Evolutionary conservation across 2,888 invertebrate species (phyloP), one percentile per base, ranked within the genome.

Genomic region (Amaurobius ferox): DNA sequence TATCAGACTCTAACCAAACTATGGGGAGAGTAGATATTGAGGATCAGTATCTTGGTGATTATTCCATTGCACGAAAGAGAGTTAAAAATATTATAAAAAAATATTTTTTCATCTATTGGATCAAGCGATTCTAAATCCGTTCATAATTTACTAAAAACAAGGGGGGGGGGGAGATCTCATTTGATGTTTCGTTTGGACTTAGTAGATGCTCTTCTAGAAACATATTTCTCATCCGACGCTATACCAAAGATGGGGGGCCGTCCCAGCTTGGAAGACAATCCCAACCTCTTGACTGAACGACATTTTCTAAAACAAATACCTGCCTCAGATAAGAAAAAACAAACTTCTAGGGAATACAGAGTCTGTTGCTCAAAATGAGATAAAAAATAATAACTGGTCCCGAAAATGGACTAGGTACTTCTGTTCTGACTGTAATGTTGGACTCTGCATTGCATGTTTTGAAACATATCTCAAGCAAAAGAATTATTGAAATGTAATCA

Each of bases 21-120:
- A 77, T 66, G 62, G 77, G 67, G 23, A 40, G 23, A 35, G 67
- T 77, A 35, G 77, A 77, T 44, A 40, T 26, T 39, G 23, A 40
- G n/a, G 77, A 77, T 19, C 68, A 68, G 19, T 19, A 39, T 19
- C 39, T 68, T 16, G 35, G 55, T 23, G 44, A 39, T 66, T 61
- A 61, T 26, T 23, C 19, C 26, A 26, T 61, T 61, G 26, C 3
- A 23, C 3, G 9, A 7, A 61, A 26, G 26, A 61, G 61, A 61
- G 61, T 5, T 23, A 61, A 19, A 48, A 48, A 48, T 48, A 48
- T 48, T 48, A 48, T 19, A 48, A 48, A 16, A 71, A 71, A 11
- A 71, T 35, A 71, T 40, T 39, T 71, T 71, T 23, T 32, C 23
- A 30, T 39, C n/a, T 28, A 23, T 11, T 23, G 40, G 26, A 26